Evolutionary conservation across 2,113 vertebrate genomes (phyloP), one percentile per base, ranked within the genome.

Genomic region (Daboia siamensis): DNA sequence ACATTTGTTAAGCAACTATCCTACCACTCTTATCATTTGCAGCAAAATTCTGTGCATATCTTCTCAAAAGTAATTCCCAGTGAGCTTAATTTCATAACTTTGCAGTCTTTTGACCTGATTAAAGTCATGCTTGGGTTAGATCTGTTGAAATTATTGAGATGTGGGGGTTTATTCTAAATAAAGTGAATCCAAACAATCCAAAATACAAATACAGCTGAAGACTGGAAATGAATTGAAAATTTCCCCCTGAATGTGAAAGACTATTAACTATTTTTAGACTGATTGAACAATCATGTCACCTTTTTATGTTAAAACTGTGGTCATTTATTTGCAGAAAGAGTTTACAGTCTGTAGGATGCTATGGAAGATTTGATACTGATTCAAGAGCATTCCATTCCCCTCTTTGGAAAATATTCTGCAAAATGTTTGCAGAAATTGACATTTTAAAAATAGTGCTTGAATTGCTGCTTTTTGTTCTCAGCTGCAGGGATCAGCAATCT

Each of bases 401-500:
- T 90, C 11, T 61, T 33, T 44, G 69, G 8, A 26, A 92, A 90
- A 59, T 56, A 61, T 15, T 52, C 20, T 33, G 44, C 54, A 61
- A 52, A 90, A 29, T 2, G 20, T 59, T 91, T 93, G 33, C 94
- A 21, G 88, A 39, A 51, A 92, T 29, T 21, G 89, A 29, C 23
- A 20, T 89, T 91, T 88, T 33, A 69, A 33, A 90, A 96, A 55
- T 93, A 86, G 20, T 74, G 91, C 94, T 91, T 95, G 29, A 5
- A 12, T 86, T 61, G 61, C 86, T 94, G 94, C 74, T 92, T 11
- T 89, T 89, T 91, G 80, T 91, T 95, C 21, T 5, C 93, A 87
- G 15, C 90, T 94, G 61, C 57, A 90, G 90, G 86, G 91, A 86
- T 96, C 74, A 93, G 87, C 74, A 93, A 93, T 91, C 84, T 89